These are phyloP conservation scores for Aphelenchoides fujianensis DNA, from an alignment of 1,140 invertebrate genomes.

Conservation along the genomic window DNA sequence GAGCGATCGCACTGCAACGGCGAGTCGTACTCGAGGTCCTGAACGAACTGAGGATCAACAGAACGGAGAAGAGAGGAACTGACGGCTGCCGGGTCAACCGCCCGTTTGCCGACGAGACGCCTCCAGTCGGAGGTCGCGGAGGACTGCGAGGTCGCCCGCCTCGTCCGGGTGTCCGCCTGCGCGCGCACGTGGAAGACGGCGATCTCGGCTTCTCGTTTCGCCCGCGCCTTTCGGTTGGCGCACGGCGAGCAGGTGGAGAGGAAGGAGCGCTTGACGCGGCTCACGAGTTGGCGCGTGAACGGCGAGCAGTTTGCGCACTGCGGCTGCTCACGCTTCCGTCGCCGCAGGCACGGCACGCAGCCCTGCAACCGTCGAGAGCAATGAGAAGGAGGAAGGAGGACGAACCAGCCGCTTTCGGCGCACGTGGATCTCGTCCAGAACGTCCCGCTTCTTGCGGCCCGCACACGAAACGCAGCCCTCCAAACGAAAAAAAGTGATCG, in stretches of 20 bases:
- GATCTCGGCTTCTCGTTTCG: too few species aligned
- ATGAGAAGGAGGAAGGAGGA: not conserved
- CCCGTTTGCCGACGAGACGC: too few species aligned
- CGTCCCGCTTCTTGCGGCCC: slow-evolving; percentile 25
- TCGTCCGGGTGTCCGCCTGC: too few species aligned
- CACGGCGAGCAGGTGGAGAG: too few species aligned
- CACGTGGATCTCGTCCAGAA: slow-evolving; percentile 24
- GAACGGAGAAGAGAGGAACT: too few species aligned
- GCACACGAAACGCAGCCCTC: slow-evolving; percentile 32
- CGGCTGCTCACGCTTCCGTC: slow-evolving; percentile 15
- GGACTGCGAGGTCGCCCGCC: not conserved
- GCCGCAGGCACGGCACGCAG: slow-evolving; percentile 32
- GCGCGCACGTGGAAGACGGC: too few species aligned
- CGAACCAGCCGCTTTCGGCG: slow-evolving; percentile 23
- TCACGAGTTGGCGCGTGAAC: not conserved
- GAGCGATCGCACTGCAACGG: slow-evolving; percentile 31
- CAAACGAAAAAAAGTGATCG: slow-evolving; percentile 21
- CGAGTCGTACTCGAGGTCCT: slow-evolving; percentile 25
- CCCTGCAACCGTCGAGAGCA: too few species aligned
- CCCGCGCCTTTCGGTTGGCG: too few species aligned
- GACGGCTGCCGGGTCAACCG: too few species aligned
- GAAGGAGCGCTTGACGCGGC: not conserved
- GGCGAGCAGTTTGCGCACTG: not conserved
- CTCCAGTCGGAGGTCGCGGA: not conserved
- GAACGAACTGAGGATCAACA: not conserved